Conservation (phyloP, 2,888 invertebrate species). For the Caenorhabditis parvicauda region DNA sequence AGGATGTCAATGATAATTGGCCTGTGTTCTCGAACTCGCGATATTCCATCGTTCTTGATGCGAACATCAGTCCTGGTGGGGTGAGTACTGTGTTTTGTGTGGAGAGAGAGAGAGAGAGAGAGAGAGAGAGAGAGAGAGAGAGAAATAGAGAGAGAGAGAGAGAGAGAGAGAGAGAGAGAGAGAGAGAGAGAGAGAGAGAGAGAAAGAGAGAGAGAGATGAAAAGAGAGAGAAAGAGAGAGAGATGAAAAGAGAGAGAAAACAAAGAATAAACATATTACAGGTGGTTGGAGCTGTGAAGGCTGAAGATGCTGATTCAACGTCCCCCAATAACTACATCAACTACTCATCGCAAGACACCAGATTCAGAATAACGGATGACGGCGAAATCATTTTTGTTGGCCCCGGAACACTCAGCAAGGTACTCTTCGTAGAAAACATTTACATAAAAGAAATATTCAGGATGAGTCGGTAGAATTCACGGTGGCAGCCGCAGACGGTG, state of each 20-base stretch:
- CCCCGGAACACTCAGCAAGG: conserved; percentile 14
- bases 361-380: conserved; percentile 27
- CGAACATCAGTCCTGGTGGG: conserved; percentile 33
- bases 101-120: neutral
- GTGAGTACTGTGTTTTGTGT: neutral
- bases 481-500: conserved; percentile 31
- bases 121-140: neutral
- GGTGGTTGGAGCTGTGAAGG: conserved; percentile 23
- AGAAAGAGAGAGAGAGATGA: neutral
- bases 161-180: neutral
- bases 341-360: conserved; percentile 17
- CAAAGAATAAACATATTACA: too few relatives aligned
- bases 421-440: neutral
- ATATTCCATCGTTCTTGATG: conserved; percentile 32
- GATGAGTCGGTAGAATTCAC: conserved; percentile 25
- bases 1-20: conserved; percentile 37
- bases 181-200: neutral
- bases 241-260: too few relatives aligned
- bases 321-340: conserved; percentile 34
- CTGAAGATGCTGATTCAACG: conserved; percentile 36
- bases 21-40: conserved; percentile 35
- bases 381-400: conserved; percentile 35
- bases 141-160: too few relatives aligned
- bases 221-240: too few relatives aligned
- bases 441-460: neutral